phyloP scores from a whole-genome alignment of 2,888 invertebrate species.

The Clusia tigrina region DNA sequence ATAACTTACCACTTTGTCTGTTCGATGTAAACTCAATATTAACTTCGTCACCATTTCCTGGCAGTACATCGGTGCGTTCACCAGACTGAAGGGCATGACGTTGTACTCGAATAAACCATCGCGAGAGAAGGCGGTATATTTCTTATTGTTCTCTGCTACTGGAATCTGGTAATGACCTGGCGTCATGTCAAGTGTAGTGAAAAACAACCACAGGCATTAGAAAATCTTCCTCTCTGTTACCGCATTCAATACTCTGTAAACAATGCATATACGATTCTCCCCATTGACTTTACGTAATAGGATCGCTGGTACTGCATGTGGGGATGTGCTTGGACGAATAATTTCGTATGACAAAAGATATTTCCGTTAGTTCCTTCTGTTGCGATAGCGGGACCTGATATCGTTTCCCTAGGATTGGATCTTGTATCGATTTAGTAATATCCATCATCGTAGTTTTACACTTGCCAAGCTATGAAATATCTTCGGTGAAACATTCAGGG shows the following conservation, averaged over 20 bases:
- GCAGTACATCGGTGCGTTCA: conserved; percentile 52
- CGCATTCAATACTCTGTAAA: conserved; percentile 26
- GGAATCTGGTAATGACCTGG: conserved; percentile 38
- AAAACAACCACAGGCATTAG: conserved; percentile 36
- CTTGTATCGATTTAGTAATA: conserved; percentile 21
- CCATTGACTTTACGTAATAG: conserved; percentile 29
- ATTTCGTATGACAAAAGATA: conserved; percentile 23
- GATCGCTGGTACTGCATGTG: conserved; percentile 30
- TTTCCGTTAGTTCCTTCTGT: conserved; percentile 18
- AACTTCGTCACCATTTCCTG: conserved; percentile 16
- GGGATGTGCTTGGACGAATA: conserved; percentile 27
- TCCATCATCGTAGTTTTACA: conserved; percentile 30
- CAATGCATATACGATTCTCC: conserved; percentile 31
- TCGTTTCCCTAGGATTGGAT: conserved; percentile 31
- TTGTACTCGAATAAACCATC: conserved; percentile 48
- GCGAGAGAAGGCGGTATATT: conserved; percentile 50
- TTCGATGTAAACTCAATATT: background rate
- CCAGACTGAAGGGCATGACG: conserved; percentile 52
- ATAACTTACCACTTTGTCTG: background rate
- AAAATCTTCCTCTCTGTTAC: conserved; percentile 25
- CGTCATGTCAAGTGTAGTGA: conserved; percentile 46
- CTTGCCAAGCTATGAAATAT: conserved; percentile 26
- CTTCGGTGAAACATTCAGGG: conserved; percentile 25
- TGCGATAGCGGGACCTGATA: conserved; percentile 32
- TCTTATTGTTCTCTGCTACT: conserved; percentile 36